Base-by-base conservation (phyloP, 2,888 invertebrate species). In the Girardia tigrina region DNA sequence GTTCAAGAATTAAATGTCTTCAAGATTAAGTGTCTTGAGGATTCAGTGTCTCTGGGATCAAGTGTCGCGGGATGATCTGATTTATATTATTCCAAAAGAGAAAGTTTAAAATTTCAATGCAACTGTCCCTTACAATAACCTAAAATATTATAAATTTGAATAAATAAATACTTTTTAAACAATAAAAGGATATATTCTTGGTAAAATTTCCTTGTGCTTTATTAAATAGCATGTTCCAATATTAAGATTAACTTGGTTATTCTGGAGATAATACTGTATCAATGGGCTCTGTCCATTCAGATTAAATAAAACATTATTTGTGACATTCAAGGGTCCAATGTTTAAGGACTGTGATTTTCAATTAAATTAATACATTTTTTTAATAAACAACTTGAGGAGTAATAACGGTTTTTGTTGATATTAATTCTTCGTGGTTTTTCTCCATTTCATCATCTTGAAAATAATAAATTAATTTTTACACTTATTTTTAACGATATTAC, bases 251-350 rank as follows among this genome's bases (percentile, higher is more conserved):
- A 82, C 78, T 26, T 81, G 80, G 73, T 80, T 80, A 79, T 80
- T 79, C 8, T 79, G 78, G 56, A 83, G 77, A 74, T 81, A 82
- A 75, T 83, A 83, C 0, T 81, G 80, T n/a, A 83, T 81, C 74
- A 83, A 80, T 0, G 83, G 83, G 77, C 83, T 82, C 75, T 80
- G 79, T 0, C 83, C 83, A 71, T 80, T 78, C 2, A 81, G 77
- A 76, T 83, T 81, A 78, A 82, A 83, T 12, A 36, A 16, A 36
- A 36, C 36, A 36, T 36, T 36, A 16, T 36, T 36, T 36, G 36
- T 12, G 16, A 12, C 12, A 16, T 36, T 36, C 36, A 36, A 36
- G 16, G 36, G 16, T 36, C 36, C 36, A 36, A 36, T 36, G 8
- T 36, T 8, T 36, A 8, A 36, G 16, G 16, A 36, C 36, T 36